Percentiles rank a stretch among this genome's conserved stretches.
Evolutionary conservation across 2,113 vertebrate species (phyloP).

Genomic region (Progne subis): DNA sequence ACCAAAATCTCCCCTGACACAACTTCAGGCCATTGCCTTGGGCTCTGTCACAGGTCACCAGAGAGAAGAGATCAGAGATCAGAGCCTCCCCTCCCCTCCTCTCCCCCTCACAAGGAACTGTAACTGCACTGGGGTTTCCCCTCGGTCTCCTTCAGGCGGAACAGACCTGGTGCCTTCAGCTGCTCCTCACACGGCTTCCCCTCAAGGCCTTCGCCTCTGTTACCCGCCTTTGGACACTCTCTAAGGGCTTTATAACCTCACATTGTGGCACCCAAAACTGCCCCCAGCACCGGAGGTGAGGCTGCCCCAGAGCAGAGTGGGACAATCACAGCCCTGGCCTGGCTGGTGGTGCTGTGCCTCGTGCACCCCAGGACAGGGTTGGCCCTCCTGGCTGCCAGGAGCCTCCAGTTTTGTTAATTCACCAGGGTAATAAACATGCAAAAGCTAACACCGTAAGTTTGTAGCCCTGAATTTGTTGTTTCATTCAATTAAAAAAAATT

Average conservation of each 20-base stretch:
- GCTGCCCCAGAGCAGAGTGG: rapidly evolving
- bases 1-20: neutral
- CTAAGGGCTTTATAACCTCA: neutral
- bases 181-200: rapidly evolving
- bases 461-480: neutral
- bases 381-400: neutral
- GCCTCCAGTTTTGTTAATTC: neutral
- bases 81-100: neutral
- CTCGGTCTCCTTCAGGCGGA: neutral
- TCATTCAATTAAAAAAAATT: neutral
- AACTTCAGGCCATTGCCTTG: neutral
- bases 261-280: rapidly evolving
- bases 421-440: neutral
- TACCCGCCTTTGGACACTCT: neutral
- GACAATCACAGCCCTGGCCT: neutral
- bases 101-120: rapidly evolving
- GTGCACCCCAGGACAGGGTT: rapidly evolving
- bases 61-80: neutral
- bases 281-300: neutral
- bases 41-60: neutral
- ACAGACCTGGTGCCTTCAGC: neutral
- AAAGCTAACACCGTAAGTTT: neutral
- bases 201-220: neutral
- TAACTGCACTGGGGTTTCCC: neutral
- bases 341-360: neutral